Percentiles rank a stretch among this genome's conserved stretches.
Conservation (phyloP, 2,888 invertebrate species). For the Sphinx pinastri region DNA sequence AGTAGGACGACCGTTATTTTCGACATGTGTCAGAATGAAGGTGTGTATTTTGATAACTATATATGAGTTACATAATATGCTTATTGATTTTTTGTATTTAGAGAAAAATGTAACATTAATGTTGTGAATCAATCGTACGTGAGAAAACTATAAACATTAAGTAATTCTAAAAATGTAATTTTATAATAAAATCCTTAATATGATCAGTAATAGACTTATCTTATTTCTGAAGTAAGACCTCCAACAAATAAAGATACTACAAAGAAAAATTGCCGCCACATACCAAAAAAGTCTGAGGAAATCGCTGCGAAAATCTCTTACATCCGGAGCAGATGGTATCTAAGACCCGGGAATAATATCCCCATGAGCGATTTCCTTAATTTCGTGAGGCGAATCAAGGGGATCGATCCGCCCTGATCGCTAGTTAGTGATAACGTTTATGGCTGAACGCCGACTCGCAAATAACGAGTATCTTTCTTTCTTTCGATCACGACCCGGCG, state of each 20-base stretch:
- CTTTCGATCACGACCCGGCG: constrained; percentile 75
- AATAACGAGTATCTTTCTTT: constrained; percentile 70
- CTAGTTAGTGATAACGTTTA: constrained; percentile 80
- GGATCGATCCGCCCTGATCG: constrained; percentile 81
- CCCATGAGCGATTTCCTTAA: constrained; percentile 84
- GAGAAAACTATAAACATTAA: no score
- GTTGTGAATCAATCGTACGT: no score
- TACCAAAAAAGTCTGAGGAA: constrained; percentile 54
- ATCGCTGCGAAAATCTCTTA: constrained; percentile 64
- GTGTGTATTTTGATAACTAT: constrained; percentile 24
- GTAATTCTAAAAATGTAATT: no score
- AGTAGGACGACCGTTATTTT: constrained; percentile 38
- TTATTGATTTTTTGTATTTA: constrained; percentile 15
- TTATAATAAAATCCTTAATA: no score
- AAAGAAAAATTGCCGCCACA: constrained; percentile 41
- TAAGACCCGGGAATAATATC: constrained; percentile 75
- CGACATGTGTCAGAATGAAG: constrained; percentile 31
- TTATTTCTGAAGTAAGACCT: background rate
- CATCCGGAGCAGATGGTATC: constrained; percentile 65
- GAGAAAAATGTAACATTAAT: background rate
- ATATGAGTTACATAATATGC: background rate
- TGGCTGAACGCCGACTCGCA: constrained; percentile 71
- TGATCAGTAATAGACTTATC: no score
- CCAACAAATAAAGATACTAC: constrained; percentile 32
- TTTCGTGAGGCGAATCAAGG: constrained; percentile 80